These are phyloP conservation scores for Panthera tigris DNA, from an alignment of 2,113 vertebrate species.

Conservation along the genomic window DNA sequence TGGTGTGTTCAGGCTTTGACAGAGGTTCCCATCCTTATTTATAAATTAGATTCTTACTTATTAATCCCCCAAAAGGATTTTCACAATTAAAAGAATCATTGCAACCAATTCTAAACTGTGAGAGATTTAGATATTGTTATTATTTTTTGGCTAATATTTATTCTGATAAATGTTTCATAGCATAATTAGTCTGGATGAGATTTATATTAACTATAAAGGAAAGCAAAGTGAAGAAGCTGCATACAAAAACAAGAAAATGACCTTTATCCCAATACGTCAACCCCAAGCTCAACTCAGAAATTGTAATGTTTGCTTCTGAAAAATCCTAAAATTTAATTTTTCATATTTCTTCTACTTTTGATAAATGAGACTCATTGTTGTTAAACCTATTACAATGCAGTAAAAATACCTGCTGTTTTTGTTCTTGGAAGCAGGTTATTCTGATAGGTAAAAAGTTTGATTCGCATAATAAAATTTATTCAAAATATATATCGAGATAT, in stretches of 20 bases:
- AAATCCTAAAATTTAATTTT: conserved; percentile 5
- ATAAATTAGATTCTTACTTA: not conserved
- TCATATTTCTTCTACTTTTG: not conserved
- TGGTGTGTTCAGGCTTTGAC: not conserved
- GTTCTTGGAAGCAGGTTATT: not conserved
- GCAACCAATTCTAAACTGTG: not conserved
- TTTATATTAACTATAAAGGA: not conserved
- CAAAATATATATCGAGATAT: not conserved
- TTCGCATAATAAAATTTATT: not conserved
- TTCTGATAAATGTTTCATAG: not conserved
- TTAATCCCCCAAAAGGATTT: not conserved
- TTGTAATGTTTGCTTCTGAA: not conserved
- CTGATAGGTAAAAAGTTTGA: not conserved
- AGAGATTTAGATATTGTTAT: not conserved
- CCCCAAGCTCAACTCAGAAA: not conserved
- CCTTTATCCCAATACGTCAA: not conserved
- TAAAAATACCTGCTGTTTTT: not conserved
- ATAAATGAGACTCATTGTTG: not conserved
- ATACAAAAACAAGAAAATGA: not conserved
- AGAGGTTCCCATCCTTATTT: not conserved
- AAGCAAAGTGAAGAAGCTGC: not conserved
- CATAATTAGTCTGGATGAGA: not conserved
- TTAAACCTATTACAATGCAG: not conserved
- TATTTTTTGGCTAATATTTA: not conserved
- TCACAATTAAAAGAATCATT: not conserved